phyloP scores from a whole-genome alignment of 2,797 vertebrate species.

The Crocodylus rhombifer region DNA sequence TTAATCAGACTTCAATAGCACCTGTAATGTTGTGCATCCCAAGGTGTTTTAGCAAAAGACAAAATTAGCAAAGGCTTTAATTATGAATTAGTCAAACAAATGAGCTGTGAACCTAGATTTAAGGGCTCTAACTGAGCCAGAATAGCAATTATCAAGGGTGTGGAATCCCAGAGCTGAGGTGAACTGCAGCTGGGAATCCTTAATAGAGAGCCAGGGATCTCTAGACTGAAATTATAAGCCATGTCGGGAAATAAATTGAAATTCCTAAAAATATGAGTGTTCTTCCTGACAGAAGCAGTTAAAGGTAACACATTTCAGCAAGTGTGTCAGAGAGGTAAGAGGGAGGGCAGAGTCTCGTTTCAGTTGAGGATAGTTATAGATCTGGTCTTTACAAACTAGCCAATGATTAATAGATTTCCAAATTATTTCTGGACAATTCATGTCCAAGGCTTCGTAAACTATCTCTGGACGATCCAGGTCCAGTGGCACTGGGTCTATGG shows the following conservation, averaged over 20 bases:
- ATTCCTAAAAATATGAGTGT: slow-evolving; percentile 32
- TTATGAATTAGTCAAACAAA: slow-evolving; percentile 66
- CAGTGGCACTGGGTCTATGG: neutral
- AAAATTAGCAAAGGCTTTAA: slow-evolving; percentile 65
- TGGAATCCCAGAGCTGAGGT: neutral
- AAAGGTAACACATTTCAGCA: neutral
- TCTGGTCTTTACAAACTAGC: neutral
- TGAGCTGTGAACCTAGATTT: slow-evolving; percentile 40
- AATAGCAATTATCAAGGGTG: neutral
- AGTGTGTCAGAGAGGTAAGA: neutral
- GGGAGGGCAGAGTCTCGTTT: neutral
- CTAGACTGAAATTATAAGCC: slow-evolving; percentile 21
- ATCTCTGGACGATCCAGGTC: neutral
- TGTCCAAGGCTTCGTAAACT: neutral
- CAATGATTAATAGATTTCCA: neutral
- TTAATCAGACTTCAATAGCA: slow-evolving; percentile 47
- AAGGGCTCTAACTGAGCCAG: slow-evolving; percentile 3
- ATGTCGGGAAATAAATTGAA: slow-evolving; percentile 52
- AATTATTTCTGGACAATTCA: neutral
- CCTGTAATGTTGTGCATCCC: slow-evolving; percentile 32
- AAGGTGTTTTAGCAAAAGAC: slow-evolving; percentile 41
- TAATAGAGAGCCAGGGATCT: neutral
- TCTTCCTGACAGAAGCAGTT: neutral
- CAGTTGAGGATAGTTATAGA: neutral
- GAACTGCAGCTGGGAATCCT: neutral